phyloP scores from a whole-genome alignment of 2,888 invertebrate genomes.

The Ariolimax columbianus region DNA sequence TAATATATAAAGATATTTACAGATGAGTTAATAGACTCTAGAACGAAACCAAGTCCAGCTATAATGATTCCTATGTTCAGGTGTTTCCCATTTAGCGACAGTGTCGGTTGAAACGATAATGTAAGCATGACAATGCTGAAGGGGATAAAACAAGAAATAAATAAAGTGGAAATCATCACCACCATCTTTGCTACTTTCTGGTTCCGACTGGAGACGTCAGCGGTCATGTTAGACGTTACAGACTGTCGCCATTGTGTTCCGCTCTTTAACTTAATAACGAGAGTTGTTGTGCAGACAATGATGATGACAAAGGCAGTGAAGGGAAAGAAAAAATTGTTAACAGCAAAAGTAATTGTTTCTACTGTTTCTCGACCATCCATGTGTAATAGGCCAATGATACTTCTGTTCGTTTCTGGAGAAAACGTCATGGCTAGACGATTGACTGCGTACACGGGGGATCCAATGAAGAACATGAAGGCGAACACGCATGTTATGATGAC shows the following conservation, averaged over 20 bases:
- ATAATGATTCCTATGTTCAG: neutral
- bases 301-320: neutral
- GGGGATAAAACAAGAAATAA: constrained; percentile 11
- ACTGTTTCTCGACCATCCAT: neutral
- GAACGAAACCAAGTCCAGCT: neutral
- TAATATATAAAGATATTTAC: neutral
- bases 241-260: neutral
- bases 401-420: neutral
- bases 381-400: neutral
- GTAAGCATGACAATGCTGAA: neutral
- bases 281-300: neutral
- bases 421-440: neutral
- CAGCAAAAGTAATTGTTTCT: neutral
- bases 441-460: neutral
- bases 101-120: neutral
- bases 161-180: constrained; percentile 17
- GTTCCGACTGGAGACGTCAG: neutral
- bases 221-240: too few species aligned
- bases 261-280: neutral
- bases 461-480: neutral
- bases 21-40: neutral
- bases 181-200: constrained; percentile 9
- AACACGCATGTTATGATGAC: neutral
- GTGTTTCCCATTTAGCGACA: neutral
- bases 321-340: neutral